Conservation (phyloP, 1,140 invertebrate genomes). For the Sitobion miscanthi region DNA sequence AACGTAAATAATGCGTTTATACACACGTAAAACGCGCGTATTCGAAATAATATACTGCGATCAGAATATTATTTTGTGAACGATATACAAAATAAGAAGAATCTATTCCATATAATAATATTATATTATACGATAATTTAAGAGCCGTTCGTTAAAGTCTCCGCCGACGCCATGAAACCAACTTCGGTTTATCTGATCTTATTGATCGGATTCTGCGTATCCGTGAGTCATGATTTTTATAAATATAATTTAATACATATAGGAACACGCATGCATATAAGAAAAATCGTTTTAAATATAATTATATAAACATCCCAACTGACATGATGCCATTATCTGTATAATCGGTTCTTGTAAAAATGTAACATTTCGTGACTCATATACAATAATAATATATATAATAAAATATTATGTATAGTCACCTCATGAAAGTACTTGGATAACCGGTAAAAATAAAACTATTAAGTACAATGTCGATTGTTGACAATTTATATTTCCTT, state of each 20-base stretch:
- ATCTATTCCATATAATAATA: neutral
- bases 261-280: neutral
- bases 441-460: neutral
- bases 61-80: constrained; percentile 38
- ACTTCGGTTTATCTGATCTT: constrained; percentile 32
- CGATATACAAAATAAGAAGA: neutral
- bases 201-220: constrained; percentile 31
- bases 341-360: neutral
- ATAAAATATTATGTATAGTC: neutral
- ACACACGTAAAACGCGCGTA: neutral
- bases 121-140: constrained; percentile 13
- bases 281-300: neutral
- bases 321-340: neutral
- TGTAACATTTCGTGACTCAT: constrained; percentile 10
- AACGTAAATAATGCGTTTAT: constrained; percentile 25
- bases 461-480: neutral
- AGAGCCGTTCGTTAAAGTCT: constrained; percentile 47
- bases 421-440: neutral
- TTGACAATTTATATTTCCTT: neutral
- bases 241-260: neutral
- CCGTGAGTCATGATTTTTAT: constrained; percentile 24
- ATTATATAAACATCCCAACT: no score
- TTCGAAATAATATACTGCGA: neutral
- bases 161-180: constrained; percentile 34
- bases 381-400: neutral